A percentile compares a stretch with the other conserved stretches of the same genome.
Conservation (phyloP, 2,113 vertebrate species). For the Lonchura striata region DNA sequence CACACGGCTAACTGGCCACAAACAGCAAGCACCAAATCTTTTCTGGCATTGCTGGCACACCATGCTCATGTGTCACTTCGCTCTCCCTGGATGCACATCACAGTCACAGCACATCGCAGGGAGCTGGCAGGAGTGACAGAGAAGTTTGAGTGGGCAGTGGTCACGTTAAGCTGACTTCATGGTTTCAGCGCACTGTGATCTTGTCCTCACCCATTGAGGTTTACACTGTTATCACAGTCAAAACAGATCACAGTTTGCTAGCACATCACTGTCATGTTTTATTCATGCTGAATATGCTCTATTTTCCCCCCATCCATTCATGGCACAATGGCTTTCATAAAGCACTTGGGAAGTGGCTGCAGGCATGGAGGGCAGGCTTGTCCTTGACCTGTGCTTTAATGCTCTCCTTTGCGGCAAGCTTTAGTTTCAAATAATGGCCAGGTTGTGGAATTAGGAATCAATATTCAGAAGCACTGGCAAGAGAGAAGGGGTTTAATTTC, state of each 20-base stretch:
- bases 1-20: neutral
- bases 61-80: neutral
- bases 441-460: constrained; percentile 49
- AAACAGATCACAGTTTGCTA: constrained; percentile 46
- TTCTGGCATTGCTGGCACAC: constrained; percentile 20
- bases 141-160: neutral
- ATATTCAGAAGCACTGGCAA: constrained; percentile 12
- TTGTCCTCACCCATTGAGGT: constrained; percentile 46
- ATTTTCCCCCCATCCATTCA: neutral
- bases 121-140: neutral
- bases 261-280: constrained; percentile 58
- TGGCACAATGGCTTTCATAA: constrained; percentile 31
- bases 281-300: constrained; percentile 48
- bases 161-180: constrained; percentile 54
- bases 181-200: constrained; percentile 30
- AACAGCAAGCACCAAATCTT: constrained; percentile 5
- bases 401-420: neutral
- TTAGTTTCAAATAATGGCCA: constrained; percentile 60
- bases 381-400: constrained; percentile 47
- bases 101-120: neutral
- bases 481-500: constrained; percentile 11
- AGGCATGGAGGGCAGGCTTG: neutral
- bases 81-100: neutral
- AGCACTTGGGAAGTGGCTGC: constrained; percentile 22
- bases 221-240: constrained; percentile 56